Evolutionary conservation across 2,888 invertebrate species (phyloP), one percentile per base, ranked within the genome.

Genomic region (Nemotelus pantherinus): DNA sequence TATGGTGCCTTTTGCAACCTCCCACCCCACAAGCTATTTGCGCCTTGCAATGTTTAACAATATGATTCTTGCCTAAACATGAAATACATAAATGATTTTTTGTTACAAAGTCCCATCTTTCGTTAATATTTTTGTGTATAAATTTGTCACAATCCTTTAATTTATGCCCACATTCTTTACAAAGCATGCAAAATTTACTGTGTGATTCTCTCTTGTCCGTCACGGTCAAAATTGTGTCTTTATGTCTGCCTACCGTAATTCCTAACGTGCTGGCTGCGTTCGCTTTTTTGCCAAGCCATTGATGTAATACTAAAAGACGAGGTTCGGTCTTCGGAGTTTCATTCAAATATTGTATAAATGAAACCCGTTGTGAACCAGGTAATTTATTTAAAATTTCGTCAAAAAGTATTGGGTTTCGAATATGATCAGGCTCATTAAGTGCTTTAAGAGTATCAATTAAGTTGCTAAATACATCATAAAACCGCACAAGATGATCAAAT

Each of bases 81-180:
- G 25, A 25, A 25, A 25, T 25, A 25, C 25, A 25, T 25, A 25
- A 25, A 25, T 25, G 25, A 25, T 53, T 53, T 10, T 57, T 57
- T 57, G 57, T 57, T 10, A 57, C 10, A 57, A 57, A 57, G n/a
- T 57, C 57, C 57, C 57, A 57, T 7, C 57, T 4, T 57, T 57
- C 25, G 10, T 57, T 3, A 9, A 57, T 7, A 7, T 57, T 7
- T 57, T 57, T 9, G 3, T 57, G 10, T 57, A 25, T 57, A 57
- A 57, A 57, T 7, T 57, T 57, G 25, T 57, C 57, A 57, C 57
- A 57, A 4, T 9, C 9, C 25, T 3, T 57, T 3, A 57, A 7
- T 57, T 57, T 57, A 1, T 57, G 57, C 3, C 57, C 57, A 3
- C 25, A 25, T 57, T 25, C 10, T 25, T 57, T 57, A 9, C 57